A percentile compares a stretch with the other conserved stretches of the same genome.
Evolutionary conservation across 1,140 invertebrate genomes (phyloP).

Genomic region (Arion vulgaris): DNA sequence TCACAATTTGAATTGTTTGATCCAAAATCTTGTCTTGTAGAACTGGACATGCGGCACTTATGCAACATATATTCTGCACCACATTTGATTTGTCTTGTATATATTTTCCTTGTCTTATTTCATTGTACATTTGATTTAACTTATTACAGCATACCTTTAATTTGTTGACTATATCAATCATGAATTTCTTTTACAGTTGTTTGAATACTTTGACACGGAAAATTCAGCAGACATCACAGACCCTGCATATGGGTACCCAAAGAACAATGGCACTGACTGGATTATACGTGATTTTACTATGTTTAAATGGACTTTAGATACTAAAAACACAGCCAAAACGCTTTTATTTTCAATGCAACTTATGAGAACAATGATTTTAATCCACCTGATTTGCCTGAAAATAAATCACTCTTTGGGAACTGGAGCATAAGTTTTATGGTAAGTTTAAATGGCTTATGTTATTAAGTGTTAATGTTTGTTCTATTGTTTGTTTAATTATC

Average conservation of each 20-base stretch:
- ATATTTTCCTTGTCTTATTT: too few relatives aligned
- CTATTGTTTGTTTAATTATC: too few relatives aligned
- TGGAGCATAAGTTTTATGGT: constrained; percentile 29
- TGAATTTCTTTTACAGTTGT: constrained; percentile 45
- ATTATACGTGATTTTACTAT: constrained; percentile 50
- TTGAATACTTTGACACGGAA: constrained; percentile 62
- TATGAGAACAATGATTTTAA: not conserved
- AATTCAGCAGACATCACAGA: constrained; percentile 58
- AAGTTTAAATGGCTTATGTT: constrained; percentile 14
- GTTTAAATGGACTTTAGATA: constrained; percentile 50
- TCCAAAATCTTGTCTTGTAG: too few relatives aligned
- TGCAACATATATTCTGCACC: too few relatives aligned
- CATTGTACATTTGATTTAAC: too few relatives aligned
- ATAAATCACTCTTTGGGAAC: constrained; percentile 10
- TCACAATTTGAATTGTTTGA: too few relatives aligned
- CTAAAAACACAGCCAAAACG: constrained; percentile 25
- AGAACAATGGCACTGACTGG: constrained; percentile 39
- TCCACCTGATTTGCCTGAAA: constrained; percentile 30
- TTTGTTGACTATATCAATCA: too few relatives aligned
- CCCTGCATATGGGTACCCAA: constrained; percentile 35
- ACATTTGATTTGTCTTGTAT: too few relatives aligned
- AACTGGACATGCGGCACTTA: too few relatives aligned
- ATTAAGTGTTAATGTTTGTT: not conserved
- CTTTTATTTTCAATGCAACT: constrained; percentile 39
- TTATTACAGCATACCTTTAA: too few relatives aligned